Conservation (phyloP, 2,113 vertebrate species). For the Myrmecobius fasciatus region DNA sequence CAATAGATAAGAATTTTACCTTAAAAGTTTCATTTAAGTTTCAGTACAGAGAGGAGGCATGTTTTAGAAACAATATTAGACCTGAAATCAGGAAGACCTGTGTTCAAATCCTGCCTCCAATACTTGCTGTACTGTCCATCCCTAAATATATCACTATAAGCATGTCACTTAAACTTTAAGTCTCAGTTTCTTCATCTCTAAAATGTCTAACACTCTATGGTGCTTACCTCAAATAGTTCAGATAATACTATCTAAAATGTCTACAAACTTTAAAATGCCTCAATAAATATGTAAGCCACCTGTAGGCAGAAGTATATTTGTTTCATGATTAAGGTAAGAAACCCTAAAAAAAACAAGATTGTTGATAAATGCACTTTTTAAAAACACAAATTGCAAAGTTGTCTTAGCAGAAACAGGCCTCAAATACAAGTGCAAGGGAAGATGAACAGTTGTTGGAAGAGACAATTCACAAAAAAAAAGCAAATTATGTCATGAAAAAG, state of each 20-base stretch:
- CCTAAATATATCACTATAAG: background rate
- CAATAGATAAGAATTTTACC: background rate
- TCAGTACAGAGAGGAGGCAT: background rate
- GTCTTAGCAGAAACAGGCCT: background rate
- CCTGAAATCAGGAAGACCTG: background rate
- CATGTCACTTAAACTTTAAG: background rate
- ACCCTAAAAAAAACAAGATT: background rate
- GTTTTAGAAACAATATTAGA: background rate
- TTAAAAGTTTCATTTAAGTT: conserved; percentile 15
- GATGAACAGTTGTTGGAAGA: conserved; percentile 54
- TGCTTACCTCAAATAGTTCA: background rate
- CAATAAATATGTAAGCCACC: background rate
- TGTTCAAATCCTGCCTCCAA: background rate
- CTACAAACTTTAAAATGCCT: background rate
- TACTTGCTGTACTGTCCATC: background rate
- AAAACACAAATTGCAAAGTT: background rate
- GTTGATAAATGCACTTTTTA: no score
- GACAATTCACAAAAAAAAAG: conserved; percentile 66
- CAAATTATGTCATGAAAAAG: background rate
- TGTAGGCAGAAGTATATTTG: background rate
- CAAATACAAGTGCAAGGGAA: conserved; percentile 36
- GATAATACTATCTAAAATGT: background rate
- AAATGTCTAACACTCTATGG: background rate
- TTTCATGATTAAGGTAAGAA: conserved; percentile 27
- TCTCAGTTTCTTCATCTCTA: background rate